phyloP scores from a whole-genome alignment of 2,113 vertebrate genomes.

The Pseudolaguvia tuberculata region DNA sequence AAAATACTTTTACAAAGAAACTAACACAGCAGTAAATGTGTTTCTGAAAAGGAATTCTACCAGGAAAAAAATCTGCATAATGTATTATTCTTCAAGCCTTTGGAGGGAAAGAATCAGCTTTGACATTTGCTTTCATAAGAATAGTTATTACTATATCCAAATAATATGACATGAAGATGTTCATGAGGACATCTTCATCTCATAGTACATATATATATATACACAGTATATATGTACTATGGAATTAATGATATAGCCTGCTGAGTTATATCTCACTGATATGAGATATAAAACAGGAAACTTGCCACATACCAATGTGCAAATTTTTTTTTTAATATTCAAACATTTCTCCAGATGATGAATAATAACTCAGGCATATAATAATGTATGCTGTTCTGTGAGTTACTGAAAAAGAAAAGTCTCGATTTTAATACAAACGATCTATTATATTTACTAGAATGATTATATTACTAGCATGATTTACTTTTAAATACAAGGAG shows the following conservation, averaged over 20 bases:
- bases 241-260: slow-evolving; percentile 11
- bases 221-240: not conserved
- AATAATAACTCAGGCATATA: not conserved
- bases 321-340: not conserved
- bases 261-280: too few species aligned
- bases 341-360: not conserved
- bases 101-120: slow-evolving; percentile 1
- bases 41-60: not conserved
- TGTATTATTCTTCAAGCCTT: not conserved
- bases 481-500: not conserved
- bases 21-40: not conserved
- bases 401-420: not conserved
- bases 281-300: not conserved
- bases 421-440: not conserved
- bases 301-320: not conserved
- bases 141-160: slow-evolving; percentile 20
- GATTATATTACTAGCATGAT: too few species aligned
- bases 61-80: slow-evolving; percentile 9
- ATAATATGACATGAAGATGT: not conserved
- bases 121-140: slow-evolving; percentile 5
- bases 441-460: not conserved
- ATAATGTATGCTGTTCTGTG: not conserved
- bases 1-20: not conserved
- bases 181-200: too few species aligned
- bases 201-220: not conserved